Base-by-base conservation (phyloP, 1,140 invertebrate genomes). In the Sipha flava region DNA sequence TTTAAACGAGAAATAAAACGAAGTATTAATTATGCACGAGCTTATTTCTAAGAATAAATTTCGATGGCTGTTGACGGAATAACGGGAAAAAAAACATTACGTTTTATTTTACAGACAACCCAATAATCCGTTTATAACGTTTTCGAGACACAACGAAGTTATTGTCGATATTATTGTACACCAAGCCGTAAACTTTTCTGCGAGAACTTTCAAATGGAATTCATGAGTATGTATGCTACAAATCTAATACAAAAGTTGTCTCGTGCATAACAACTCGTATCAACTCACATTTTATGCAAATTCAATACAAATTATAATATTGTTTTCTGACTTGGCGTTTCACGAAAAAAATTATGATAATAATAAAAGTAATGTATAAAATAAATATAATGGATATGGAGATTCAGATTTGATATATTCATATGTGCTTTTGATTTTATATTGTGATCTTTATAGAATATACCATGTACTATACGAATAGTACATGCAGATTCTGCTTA, bases 91-190 rank as follows among this genome's bases (percentile, higher is more conserved):
- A n/a, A n/a, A n/a, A n/a, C n/a, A n/a, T n/a, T n/a, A n/a, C n/a
- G n/a, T n/a, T n/a, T n/a, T n/a, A n/a, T n/a, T n/a, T n/a, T n/a
- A n/a, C 29, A 43, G 66, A 45, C 66, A 72, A 49, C 14, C 43
- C 68, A 72, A 72, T 72, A 72, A 75, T n/a, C 72, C 6, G 49
- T 29, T 75, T 34, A 52, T 75, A 54, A 40, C 34, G n/a, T 73
- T 37, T 75, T 75, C 31, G 34, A 75, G 26, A 54, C 54, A 54
- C 72, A 12, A 9, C 31, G n/a, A 75, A 75, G 31, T n/a, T 21
- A 54, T 54, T 21, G 47, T 52, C n/a, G 49, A 75, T 75, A 52
- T 75, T 75, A 75, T 75, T 75, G 72, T 54, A 75, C 31, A 34
- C 47, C n/a, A 37, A 54, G 10, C 47, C 47, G 47, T 73, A 75